Base-by-base conservation (phyloP, 2,113 vertebrate species). In the Trinectes maculatus region DNA sequence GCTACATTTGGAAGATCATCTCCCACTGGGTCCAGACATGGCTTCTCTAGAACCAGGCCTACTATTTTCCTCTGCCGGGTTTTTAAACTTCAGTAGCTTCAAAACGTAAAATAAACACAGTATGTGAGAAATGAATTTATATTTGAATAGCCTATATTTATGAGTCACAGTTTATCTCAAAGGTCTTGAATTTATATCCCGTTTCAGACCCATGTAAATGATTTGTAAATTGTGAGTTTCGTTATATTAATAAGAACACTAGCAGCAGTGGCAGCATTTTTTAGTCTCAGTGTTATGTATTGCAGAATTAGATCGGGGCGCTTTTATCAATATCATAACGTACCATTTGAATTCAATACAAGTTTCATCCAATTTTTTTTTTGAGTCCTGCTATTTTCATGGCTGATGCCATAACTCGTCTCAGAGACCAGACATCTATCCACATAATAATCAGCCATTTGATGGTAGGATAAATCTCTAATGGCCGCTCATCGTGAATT, bases 41-140 rank as follows among this genome's bases (percentile, higher is more conserved):
- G 68, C 75, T 51, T 64, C 55, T 77, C 68, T 24, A 16, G 29
- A 57, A 65, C 78, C 89, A 90, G 88, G 86, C 66, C 65, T 63
- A 58, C 54, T 37, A n/a, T 34, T 46, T 62, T 66, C 40, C 40
- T 18, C 25, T 51, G 74, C 63, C 71, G 80, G 44, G 29, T 58
- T 15, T 68, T 47, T 60, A 4, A 70, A 40, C 58, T 44, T 62
- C 37, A 44, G 19, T 33, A 42, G 48, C 62, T 33, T 61, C 57
- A 10, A 33, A 69, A 55, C 48, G 28, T 63, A 70, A 39, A 26
- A 58, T 62, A 53, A 18, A 40, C 31, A 40, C 47, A 64, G 9
- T 9, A n/a, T n/a, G n/a, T n/a, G n/a, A n/a, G n/a, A n/a, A n/a
- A n/a, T n/a, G n/a, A n/a, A n/a, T n/a, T n/a, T n/a, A n/a, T n/a